These are phyloP conservation scores for Agapostemon virescens DNA, from an alignment of 2,888 invertebrate genomes.

Conservation along the genomic window DNA sequence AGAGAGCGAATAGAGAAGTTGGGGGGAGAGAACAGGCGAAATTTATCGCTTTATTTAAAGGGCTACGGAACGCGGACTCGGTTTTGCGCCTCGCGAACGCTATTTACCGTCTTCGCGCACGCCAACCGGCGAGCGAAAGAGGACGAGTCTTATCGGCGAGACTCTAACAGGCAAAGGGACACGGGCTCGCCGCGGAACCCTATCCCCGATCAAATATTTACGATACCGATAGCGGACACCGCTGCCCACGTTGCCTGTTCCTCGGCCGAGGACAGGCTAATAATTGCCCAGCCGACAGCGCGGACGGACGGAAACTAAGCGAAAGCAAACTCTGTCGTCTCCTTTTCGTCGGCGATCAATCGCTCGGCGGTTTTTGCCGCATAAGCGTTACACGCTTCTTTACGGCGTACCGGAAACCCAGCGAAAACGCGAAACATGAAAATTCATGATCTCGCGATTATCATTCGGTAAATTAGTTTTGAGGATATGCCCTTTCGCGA, in stretches of 20 bases:
- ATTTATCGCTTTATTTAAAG: slow-evolving; percentile 75
- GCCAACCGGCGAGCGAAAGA: slow-evolving; percentile 45
- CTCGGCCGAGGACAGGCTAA: slow-evolving; percentile 18
- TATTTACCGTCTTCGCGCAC: slow-evolving; percentile 66
- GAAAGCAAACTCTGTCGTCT: neutral
- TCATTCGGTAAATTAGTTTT: too few relatives aligned
- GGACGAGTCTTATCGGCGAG: slow-evolving; percentile 6
- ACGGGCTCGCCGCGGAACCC: slow-evolving; percentile 17
- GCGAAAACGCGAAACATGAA: too few relatives aligned
- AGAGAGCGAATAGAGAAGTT: neutral
- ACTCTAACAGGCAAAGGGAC: slow-evolving; percentile 3
- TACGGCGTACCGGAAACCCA: too few relatives aligned
- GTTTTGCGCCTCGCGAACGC: slow-evolving; percentile 44
- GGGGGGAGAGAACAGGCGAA: slow-evolving; percentile 36
- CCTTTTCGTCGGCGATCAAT: neutral
- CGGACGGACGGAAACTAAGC: neutral
- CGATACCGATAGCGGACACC: slow-evolving; percentile 39
- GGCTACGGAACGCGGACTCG: slow-evolving; percentile 49
- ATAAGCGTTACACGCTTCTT: too few relatives aligned
- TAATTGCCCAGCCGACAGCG: slow-evolving; percentile 24
- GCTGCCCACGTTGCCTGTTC: neutral
- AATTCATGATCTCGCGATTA: too few relatives aligned
- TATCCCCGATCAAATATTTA: slow-evolving; percentile 59
- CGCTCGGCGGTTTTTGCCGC: neutral
- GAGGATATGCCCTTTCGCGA: too few relatives aligned